Percentiles rank a stretch among this genome's conserved stretches.
Evolutionary conservation across 2,797 vertebrate genomes (phyloP).

Genomic region (Menidia menidia): DNA sequence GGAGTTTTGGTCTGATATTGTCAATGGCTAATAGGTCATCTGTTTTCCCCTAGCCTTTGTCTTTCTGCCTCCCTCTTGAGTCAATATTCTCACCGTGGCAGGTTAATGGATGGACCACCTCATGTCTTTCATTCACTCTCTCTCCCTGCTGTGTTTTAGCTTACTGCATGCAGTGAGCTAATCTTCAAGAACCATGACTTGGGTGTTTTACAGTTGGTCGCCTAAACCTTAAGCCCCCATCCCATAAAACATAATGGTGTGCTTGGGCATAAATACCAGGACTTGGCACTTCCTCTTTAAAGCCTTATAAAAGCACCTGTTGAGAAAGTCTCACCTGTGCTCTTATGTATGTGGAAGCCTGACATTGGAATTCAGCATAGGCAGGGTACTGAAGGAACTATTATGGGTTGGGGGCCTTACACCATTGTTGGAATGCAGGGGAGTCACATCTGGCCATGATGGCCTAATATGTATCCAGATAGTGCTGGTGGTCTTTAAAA

Average conservation of each 20-base stretch:
- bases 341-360: slow-evolving; percentile 36
- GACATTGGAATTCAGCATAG: slow-evolving; percentile 12
- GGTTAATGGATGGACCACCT: slow-evolving; percentile 71
- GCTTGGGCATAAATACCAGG: slow-evolving; percentile 72
- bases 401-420: slow-evolving; percentile 21
- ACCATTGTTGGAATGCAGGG: slow-evolving; percentile 8
- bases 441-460: slow-evolving; percentile 34
- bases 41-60: slow-evolving; percentile 58
- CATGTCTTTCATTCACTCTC: slow-evolving; percentile 51
- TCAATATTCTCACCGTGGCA: slow-evolving; percentile 68
- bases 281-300: slow-evolving; percentile 75
- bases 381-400: slow-evolving; percentile 12
- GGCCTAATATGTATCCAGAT: slow-evolving; percentile 32
- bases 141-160: slow-evolving; percentile 57
- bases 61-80: slow-evolving; percentile 37
- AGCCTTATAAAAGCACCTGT: slow-evolving; percentile 79
- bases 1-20: slow-evolving; percentile 45
- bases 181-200: slow-evolving; percentile 68
- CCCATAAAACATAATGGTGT: slow-evolving; percentile 82
- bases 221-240: slow-evolving; percentile 75
- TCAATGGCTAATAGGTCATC: slow-evolving; percentile 62
- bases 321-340: slow-evolving; percentile 70
- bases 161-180: slow-evolving; percentile 47
- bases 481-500: slow-evolving; percentile 34
- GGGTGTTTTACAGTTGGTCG: slow-evolving; percentile 76